These are phyloP conservation scores for Paragorgia papillata DNA, from an alignment of 92 coral and sea anemone species.

Conservation along the genomic window DNA sequence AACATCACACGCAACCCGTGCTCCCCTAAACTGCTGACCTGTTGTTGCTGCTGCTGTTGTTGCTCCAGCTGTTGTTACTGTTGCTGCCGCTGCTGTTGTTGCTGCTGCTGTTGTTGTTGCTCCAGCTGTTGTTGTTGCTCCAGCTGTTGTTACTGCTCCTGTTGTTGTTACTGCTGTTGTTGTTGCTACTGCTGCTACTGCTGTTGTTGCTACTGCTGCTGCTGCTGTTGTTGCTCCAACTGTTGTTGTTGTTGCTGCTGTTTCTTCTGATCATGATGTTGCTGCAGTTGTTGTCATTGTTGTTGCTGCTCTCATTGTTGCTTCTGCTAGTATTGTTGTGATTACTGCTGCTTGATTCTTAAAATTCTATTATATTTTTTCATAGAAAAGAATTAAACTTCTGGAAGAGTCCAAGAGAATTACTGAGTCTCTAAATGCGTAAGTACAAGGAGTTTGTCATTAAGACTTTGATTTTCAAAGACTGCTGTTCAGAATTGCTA, in stretches of 20 bases:
- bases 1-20: too few species aligned
- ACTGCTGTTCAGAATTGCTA: too few species aligned
- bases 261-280: neutral
- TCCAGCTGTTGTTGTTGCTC: too few species aligned
- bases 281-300: neutral
- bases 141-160: too few species aligned
- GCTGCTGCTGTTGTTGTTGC: too few species aligned
- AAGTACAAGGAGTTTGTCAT: neutral
- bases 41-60: too few species aligned
- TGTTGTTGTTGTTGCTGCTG: neutral
- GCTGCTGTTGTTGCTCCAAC: too few species aligned
- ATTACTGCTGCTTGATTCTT: neutral
- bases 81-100: too few species aligned
- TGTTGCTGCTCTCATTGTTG: neutral
- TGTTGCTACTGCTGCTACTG: neutral
- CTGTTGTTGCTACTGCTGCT: neutral
- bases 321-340: too few species aligned
- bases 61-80: too few species aligned
- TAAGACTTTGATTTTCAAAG: slow-evolving; percentile 13
- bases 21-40: too few species aligned
- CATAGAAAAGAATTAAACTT: slow-evolving; percentile 81
- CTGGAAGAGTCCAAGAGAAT: slow-evolving; percentile 81
- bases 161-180: neutral
- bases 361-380: too few species aligned
- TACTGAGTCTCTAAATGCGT: slow-evolving; percentile 84